Percentiles rank a stretch among this genome's conserved stretches.
Conservation (phyloP, 1,140 invertebrate species). For the Nymphalis io region DNA sequence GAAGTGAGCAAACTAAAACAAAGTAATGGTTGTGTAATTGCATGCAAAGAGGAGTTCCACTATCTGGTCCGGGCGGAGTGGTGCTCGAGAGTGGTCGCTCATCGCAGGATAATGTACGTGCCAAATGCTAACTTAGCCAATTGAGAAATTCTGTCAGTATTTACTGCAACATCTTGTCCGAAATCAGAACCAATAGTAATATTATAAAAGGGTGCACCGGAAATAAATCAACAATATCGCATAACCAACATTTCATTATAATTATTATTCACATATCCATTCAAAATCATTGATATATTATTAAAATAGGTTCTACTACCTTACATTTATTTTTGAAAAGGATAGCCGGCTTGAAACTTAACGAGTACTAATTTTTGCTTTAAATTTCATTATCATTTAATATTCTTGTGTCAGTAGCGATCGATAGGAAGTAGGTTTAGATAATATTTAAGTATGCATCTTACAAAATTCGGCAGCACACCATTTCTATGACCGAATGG, state of each 20-base stretch:
- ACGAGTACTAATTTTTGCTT: too few species aligned
- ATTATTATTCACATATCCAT: too few species aligned
- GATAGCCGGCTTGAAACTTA: too few species aligned
- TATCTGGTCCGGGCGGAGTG: conserved; percentile 39
- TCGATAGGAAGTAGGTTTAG: not conserved
- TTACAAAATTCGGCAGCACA: conserved; percentile 15
- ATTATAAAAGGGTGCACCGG: too few species aligned
- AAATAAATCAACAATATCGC: too few species aligned
- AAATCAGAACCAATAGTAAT: not conserved
- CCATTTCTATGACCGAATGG: conserved; percentile 23
- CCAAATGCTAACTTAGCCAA: conserved; percentile 67
- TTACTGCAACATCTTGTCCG: conserved; percentile 4
- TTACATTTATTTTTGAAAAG: too few species aligned
- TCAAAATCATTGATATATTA: too few species aligned
- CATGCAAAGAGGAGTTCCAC: conserved; percentile 38
- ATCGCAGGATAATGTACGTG: conserved; percentile 61
- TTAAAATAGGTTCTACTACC: too few species aligned
- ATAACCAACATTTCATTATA: too few species aligned
- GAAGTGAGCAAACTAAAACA: conserved; percentile 25
- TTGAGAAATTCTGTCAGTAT: conserved; percentile 33
- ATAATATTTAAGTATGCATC: not conserved
- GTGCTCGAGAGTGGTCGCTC: conserved; percentile 41
- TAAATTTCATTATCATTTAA: too few species aligned
- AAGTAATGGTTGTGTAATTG: conserved; percentile 34
- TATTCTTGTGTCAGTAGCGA: not conserved